phyloP scores from a whole-genome alignment of 2,113 vertebrate species.

The Myotis davidii region DNA sequence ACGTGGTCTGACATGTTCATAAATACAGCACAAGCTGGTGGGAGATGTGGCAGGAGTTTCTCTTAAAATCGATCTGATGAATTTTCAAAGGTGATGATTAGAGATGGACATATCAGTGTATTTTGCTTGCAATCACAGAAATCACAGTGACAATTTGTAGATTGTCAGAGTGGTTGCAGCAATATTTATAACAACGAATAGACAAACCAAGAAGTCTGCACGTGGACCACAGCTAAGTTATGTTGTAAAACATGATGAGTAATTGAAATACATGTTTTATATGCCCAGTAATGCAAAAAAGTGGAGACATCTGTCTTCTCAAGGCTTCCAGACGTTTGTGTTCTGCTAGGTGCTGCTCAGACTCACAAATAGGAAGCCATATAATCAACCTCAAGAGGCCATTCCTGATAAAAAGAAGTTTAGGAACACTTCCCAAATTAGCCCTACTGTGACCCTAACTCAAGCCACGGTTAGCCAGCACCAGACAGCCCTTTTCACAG shows the following conservation, averaged over 20 bases:
- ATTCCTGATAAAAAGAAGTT: neutral
- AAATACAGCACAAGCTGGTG: neutral
- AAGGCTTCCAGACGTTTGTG: neutral
- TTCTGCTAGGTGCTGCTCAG: neutral
- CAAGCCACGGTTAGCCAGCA: neutral
- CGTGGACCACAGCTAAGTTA: neutral
- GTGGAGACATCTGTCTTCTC: neutral
- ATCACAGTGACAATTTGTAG: neutral
- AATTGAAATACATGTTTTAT: neutral
- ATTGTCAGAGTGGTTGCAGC: neutral
- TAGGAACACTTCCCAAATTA: neutral
- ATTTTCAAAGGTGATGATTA: neutral
- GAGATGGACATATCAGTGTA: neutral
- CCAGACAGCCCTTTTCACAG: neutral
- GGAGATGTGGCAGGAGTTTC: neutral
- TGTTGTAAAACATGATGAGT: neutral
- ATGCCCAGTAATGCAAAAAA: neutral
- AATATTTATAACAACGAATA: neutral
- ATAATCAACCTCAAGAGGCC: neutral
- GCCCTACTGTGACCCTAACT: neutral
- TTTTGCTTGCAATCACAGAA: neutral
- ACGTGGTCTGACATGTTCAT: neutral
- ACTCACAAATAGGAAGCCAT: neutral
- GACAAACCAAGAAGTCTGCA: neutral
- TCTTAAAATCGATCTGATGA: neutral